Evolutionary conservation across 2,888 invertebrate genomes (phyloP), one percentile per base, ranked within the genome.

Genomic region (Imbricaverruca yamaguchii): DNA sequence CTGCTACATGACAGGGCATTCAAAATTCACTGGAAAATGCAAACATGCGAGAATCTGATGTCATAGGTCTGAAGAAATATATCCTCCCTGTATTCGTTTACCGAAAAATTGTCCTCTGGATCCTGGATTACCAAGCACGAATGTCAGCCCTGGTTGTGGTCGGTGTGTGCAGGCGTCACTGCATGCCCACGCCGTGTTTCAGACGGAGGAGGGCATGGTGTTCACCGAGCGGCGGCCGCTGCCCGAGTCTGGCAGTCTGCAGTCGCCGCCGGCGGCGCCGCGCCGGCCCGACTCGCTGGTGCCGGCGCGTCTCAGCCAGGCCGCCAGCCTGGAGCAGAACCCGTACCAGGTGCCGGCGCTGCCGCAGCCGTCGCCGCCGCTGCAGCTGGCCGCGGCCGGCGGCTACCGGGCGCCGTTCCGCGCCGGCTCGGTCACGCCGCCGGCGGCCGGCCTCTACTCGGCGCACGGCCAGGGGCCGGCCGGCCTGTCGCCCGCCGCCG

Each of bases 281-380:
- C 53, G 12, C 21, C 56, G 57, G 10, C 78, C 56, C 18, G 55
- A 55, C 55, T 77, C 77, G 53, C 77, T 77, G 55, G 21, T 55
- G 55, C 77, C 21, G 77, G 10, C 13, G 55, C 55, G 15, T 11
- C 59, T 13, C 59, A 11, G 12, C 59, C 59, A 59, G 3, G 57
- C 79, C 15, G 57, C n/a, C 57, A 59, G 23, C 13, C 79, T 79
- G 13, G 79, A 79, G 79, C 55, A 57, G 23, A 56, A 79, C 57
- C 79, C 79, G 15, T 79, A 79, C 25, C 79, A 79, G 57, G 79
- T 79, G 57, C 79, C 79, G 23, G 13, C 21, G 56, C 79, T 79
- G 57, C 79, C 79, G 23, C 39, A 39, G 39, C 39, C 39, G 39
- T 4, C 1, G 39, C 39, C 39, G 39, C 39, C 39, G 39, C 39